Conservation (phyloP, 1,140 invertebrate genomes). For the Plectus sambesii region DNA sequence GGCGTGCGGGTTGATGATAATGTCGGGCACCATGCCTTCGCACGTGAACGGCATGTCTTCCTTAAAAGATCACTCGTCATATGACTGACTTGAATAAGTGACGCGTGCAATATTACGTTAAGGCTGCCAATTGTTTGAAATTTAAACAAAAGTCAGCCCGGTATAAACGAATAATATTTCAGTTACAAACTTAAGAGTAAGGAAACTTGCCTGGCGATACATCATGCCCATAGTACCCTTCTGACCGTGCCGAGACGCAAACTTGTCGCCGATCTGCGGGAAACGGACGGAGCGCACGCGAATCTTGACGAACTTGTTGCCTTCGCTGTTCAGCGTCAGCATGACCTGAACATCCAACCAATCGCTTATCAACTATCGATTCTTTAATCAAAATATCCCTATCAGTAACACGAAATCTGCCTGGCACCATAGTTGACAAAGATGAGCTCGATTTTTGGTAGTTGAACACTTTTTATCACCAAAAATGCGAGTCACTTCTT, state of each 20-base stretch:
- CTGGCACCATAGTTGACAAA: too few species aligned
- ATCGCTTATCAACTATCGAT: too few species aligned
- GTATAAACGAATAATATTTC: too few species aligned
- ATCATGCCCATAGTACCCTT: constrained; percentile 98
- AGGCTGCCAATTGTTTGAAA: too few species aligned
- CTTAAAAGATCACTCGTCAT: constrained; percentile 14
- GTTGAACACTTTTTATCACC: too few species aligned
- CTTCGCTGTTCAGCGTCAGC: constrained; percentile 89
- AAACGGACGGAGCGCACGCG: constrained; percentile 90
- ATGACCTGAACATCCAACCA: constrained; percentile 55
- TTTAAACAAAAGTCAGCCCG: too few species aligned
- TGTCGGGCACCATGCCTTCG: constrained; percentile 92
- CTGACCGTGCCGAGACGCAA: constrained; percentile 93
- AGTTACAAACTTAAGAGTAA: too few species aligned
- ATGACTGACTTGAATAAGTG: not conserved
- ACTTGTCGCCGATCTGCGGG: constrained; percentile 98
- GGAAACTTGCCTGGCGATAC: constrained; percentile 81
- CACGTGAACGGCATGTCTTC: constrained; percentile 90
- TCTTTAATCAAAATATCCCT: too few species aligned
- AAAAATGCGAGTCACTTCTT: too few species aligned
- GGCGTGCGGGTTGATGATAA: constrained; percentile 98
- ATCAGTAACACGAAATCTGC: too few species aligned
- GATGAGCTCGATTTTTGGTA: too few species aligned
- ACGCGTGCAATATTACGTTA: too few species aligned
- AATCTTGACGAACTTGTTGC: constrained; percentile 97